These are phyloP conservation scores for Heliornis fulica DNA, from an alignment of 2,113 vertebrate genomes.

Conservation along the genomic window DNA sequence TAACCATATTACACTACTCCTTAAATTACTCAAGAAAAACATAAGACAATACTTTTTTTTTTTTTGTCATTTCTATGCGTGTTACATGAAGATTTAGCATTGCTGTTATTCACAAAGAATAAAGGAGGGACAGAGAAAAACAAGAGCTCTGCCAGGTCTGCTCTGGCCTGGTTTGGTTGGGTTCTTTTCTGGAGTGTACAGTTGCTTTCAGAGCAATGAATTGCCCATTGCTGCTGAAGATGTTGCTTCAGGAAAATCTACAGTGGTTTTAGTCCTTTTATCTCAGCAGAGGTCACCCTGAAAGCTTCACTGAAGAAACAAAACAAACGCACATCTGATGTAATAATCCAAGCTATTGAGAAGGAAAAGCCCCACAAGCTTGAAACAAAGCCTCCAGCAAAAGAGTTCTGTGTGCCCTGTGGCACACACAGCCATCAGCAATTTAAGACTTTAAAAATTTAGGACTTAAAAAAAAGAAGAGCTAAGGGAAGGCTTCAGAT, in stretches of 20 bases:
- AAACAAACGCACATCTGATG: constrained; percentile 10
- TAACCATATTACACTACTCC: not conserved
- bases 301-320: not conserved
- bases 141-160: not conserved
- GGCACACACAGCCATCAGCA: not conserved
- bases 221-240: not conserved
- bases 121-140: not conserved
- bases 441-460: not conserved
- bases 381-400: constrained; percentile 23
- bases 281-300: constrained; percentile 44
- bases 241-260: not conserved
- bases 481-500: not conserved
- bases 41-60: not conserved
- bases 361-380: not conserved
- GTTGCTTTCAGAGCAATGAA: not conserved
- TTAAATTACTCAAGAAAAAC: not conserved
- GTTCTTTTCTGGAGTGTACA: not conserved
- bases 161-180: not conserved
- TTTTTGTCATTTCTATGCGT: not conserved
- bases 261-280: not conserved
- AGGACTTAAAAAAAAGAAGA: not conserved
- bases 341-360: not conserved
- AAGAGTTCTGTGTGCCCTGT: not conserved
- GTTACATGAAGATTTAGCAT: not conserved
- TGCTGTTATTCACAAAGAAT: not conserved